A percentile compares a stretch with the other conserved stretches of the same genome.
Conservation (phyloP, 1,140 invertebrate species). For the Lucilia sericata region DNA sequence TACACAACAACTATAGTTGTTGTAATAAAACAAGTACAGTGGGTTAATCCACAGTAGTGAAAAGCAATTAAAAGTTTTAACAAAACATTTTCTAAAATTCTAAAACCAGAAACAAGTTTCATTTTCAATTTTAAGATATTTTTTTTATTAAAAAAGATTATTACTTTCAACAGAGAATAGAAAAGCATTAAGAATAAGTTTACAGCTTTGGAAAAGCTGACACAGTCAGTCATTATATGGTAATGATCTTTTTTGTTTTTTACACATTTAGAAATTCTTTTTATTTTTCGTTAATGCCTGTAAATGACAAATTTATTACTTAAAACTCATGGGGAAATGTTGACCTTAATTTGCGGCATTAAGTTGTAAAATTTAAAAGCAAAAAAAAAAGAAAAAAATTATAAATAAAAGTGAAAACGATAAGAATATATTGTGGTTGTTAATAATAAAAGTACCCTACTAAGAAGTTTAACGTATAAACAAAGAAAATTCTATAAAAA, state of each 20-base stretch:
- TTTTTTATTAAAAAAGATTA: background rate
- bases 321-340: background rate
- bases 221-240: background rate
- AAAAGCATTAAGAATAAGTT: background rate
- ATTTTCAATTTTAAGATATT: background rate
- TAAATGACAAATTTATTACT: constrained; percentile 16
- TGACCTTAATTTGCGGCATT: no score
- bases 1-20: background rate
- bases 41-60: background rate
- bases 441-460: no score
- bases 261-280: background rate
- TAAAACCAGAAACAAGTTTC: background rate
- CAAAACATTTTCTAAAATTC: no score
- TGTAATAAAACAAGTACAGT: background rate
- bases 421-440: no score
- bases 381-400: no score
- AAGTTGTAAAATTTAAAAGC: no score
- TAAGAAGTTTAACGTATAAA: no score
- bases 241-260: background rate
- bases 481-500: no score
- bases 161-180: background rate
- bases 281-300: background rate
- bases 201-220: background rate
- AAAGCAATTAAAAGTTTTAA: background rate
- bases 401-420: no score